These are phyloP conservation scores for Bilobella aurantiaca DNA, from an alignment of 1,140 invertebrate genomes.

Conservation along the genomic window DNA sequence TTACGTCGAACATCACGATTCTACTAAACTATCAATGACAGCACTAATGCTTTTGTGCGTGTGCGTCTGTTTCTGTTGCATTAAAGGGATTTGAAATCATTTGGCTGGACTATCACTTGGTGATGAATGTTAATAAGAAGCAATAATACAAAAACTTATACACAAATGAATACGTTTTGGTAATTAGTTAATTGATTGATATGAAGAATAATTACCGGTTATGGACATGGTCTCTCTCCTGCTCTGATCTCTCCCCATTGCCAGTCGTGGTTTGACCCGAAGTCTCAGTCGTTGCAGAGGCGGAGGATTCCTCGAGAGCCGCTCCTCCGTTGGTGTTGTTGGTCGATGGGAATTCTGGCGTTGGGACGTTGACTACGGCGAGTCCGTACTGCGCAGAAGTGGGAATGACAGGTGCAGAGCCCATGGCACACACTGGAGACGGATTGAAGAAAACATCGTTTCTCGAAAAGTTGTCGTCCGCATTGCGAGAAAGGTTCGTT, in stretches of 20 bases:
- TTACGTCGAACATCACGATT: too few species aligned
- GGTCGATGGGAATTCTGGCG: constrained; percentile 39
- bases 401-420: constrained; percentile 67
- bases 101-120: too few species aligned
- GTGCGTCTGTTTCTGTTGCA: too few species aligned
- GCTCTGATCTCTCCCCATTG: constrained; percentile 21
- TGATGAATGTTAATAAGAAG: too few species aligned
- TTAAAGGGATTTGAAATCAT: too few species aligned
- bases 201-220: too few species aligned
- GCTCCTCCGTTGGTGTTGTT: neutral
- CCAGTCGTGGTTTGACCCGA: neutral
- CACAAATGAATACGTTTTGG: too few species aligned
- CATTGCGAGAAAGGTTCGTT: constrained; percentile 34
- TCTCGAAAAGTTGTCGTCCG: constrained; percentile 66
- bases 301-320: neutral
- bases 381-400: constrained; percentile 71
- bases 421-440: constrained; percentile 55
- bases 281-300: neutral
- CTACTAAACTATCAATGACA: too few species aligned
- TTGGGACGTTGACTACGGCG: too few species aligned
- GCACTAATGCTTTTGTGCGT: too few species aligned
- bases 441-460: constrained; percentile 70
- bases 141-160: too few species aligned
- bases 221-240: constrained; percentile 44
- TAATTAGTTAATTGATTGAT: too few species aligned